These are phyloP conservation scores for Pharmacophagus antenor DNA, from an alignment of 2,888 invertebrate genomes.

Conservation along the genomic window DNA sequence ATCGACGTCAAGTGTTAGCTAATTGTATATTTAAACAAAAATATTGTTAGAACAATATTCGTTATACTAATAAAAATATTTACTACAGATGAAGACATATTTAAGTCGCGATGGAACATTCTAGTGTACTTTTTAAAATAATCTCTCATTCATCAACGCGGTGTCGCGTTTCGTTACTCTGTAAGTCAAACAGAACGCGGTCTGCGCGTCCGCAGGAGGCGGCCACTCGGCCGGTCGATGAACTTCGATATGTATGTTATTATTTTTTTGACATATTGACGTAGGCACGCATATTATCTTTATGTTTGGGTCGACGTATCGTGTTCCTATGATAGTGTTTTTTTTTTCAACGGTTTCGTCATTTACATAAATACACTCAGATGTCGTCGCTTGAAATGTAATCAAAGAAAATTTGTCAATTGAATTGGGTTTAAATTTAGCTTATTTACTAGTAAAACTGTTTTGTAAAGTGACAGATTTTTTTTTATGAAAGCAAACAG, in stretches of 20 bases:
- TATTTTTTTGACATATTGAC: slow-evolving; percentile 35
- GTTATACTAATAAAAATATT: neutral
- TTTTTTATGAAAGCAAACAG: too few species aligned
- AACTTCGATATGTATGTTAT: slow-evolving; percentile 45
- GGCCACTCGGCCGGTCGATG: slow-evolving; percentile 48
- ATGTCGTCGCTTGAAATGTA: neutral
- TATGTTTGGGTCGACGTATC: slow-evolving; percentile 21
- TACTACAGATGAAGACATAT: neutral
- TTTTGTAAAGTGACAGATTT: too few species aligned
- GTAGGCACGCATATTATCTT: slow-evolving; percentile 22
- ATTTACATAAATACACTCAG: slow-evolving; percentile 14
- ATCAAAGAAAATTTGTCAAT: neutral
- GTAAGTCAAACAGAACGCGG: slow-evolving; percentile 47
- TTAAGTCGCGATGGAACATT: neutral
- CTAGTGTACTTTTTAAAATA: slow-evolving; percentile 1
- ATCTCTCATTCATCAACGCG: slow-evolving; percentile 32
- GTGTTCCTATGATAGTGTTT: slow-evolving; percentile 20
- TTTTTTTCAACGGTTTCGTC: slow-evolving; percentile 21
- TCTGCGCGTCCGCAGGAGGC: slow-evolving; percentile 46
- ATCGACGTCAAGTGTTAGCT: too few species aligned
- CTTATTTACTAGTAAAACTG: too few species aligned
- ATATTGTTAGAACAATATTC: too few species aligned
- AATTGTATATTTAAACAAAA: too few species aligned
- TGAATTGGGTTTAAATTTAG: neutral
- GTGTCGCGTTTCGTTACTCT: slow-evolving; percentile 42